A percentile compares a stretch with the other conserved stretches of the same genome.
Conservation (phyloP, 2,113 vertebrate genomes). For the Xiphophorus couchianus region DNA sequence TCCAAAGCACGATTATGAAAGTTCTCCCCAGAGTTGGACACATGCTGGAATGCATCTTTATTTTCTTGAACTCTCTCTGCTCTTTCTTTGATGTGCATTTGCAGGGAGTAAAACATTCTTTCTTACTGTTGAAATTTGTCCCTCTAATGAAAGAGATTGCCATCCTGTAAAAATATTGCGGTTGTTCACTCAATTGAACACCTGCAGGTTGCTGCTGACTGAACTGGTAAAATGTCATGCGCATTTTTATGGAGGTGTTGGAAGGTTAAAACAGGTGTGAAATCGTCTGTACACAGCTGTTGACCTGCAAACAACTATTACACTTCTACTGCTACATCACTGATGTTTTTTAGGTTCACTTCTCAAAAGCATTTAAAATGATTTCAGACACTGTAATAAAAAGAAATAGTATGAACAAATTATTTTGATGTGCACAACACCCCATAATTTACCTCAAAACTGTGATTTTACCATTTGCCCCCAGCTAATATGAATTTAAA, state of each 20-base stretch:
- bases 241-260: conserved; percentile 30
- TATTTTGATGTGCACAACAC: conserved; percentile 11
- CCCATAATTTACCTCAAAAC: conserved; percentile 29
- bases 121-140: background rate
- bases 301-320: background rate
- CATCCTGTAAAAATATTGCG: conserved; percentile 46
- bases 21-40: conserved; percentile 1
- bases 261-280: conserved; percentile 37
- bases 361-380: conserved; percentile 8
- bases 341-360: background rate
- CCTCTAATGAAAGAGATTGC: background rate
- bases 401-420: background rate
- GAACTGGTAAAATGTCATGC: conserved; percentile 21
- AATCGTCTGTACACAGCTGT: background rate
- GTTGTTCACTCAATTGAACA: conserved; percentile 42
- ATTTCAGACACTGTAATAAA: background rate
- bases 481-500: conserved; percentile 20
- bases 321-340: background rate
- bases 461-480: conserved; percentile 9
- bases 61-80: conserved; percentile 6
- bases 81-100: conserved; percentile 24
- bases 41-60: conserved; percentile 36
- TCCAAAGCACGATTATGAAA: conserved; percentile 13
- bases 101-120: background rate
- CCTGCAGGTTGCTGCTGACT: conserved; percentile 37